Conservation (phyloP, 2,888 invertebrate genomes). For the Cerceris rybyensis region DNA sequence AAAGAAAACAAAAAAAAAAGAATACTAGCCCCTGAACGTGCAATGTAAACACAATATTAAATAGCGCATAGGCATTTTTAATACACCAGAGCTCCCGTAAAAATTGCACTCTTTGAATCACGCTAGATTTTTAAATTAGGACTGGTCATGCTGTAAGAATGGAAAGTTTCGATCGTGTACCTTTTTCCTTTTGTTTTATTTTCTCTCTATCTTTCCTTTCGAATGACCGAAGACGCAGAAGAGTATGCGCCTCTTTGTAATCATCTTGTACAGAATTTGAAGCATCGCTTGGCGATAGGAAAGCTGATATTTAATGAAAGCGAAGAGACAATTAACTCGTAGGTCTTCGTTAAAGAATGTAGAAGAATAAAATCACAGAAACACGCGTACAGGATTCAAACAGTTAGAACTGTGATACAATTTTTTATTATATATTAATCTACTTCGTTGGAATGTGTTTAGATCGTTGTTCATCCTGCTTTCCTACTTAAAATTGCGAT, state of each 20-base stretch:
- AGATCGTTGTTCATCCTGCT: slow-evolving; percentile 45
- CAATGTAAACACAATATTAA: slow-evolving; percentile 52
- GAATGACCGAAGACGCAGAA: slow-evolving; percentile 13
- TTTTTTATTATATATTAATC: slow-evolving; percentile 61
- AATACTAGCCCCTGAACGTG: slow-evolving; percentile 58
- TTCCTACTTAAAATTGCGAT: slow-evolving; percentile 35
- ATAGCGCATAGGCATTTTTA: slow-evolving; percentile 64
- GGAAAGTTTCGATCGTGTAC: slow-evolving; percentile 11
- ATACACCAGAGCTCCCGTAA: slow-evolving; percentile 57
- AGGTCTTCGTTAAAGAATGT: slow-evolving; percentile 49
- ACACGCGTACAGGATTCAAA: slow-evolving; percentile 53
- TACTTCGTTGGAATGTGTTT: slow-evolving; percentile 48
- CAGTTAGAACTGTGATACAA: slow-evolving; percentile 73
- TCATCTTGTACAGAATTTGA: slow-evolving; percentile 42
- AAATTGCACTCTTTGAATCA: slow-evolving; percentile 57
- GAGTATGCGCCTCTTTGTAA: slow-evolving; percentile 34
- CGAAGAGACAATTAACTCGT: slow-evolving; percentile 31
- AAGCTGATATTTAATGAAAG: slow-evolving; percentile 13
- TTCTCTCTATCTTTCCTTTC: slow-evolving; percentile 3
- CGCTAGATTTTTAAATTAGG: slow-evolving; percentile 28
- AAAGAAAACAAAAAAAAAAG: slow-evolving; percentile 32
- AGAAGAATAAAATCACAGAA: slow-evolving; percentile 38
- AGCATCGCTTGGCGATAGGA: slow-evolving; percentile 37
- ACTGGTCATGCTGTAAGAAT: slow-evolving; percentile 15
- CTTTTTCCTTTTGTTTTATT: no score